These are phyloP conservation scores for Cisticola juncidis DNA, from an alignment of 2,113 vertebrate genomes.

Conservation along the genomic window DNA sequence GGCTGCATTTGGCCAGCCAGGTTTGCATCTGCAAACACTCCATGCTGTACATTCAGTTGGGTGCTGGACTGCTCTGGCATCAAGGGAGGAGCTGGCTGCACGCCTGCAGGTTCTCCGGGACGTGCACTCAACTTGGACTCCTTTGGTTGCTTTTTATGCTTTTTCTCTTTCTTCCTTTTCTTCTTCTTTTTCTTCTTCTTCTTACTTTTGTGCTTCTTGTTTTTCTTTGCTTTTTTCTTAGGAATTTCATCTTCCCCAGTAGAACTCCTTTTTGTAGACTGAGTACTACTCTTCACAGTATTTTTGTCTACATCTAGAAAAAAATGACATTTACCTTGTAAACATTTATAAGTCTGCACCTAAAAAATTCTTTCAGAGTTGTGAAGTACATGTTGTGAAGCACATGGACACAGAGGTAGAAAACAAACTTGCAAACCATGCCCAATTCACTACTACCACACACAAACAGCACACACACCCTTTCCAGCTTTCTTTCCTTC, in stretches of 20 bases:
- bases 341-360: background rate
- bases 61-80: constrained; percentile 69
- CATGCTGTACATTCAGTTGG: constrained; percentile 75
- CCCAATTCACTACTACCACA: background rate
- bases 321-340: constrained; percentile 44
- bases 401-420: background rate
- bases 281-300: constrained; percentile 73
- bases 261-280: constrained; percentile 77
- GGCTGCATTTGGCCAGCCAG: constrained; percentile 77
- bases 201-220: constrained; percentile 96
- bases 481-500: background rate
- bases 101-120: constrained; percentile 76
- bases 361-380: background rate
- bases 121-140: constrained; percentile 71
- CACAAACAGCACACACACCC: background rate
- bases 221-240: constrained; percentile 87
- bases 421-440: background rate
- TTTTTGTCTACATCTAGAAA: constrained; percentile 77
- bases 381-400: background rate
- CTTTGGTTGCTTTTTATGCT: constrained; percentile 77
- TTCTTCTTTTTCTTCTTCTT: constrained; percentile 91
- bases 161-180: constrained; percentile 85
- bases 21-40: constrained; percentile 73
- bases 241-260: constrained; percentile 84
- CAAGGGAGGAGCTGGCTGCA: constrained; percentile 78